Percentiles rank a stretch among this genome's conserved stretches.
phyloP scores from a whole-genome alignment of 2,888 invertebrate species.

The Rhopalosiphum nymphaeae region DNA sequence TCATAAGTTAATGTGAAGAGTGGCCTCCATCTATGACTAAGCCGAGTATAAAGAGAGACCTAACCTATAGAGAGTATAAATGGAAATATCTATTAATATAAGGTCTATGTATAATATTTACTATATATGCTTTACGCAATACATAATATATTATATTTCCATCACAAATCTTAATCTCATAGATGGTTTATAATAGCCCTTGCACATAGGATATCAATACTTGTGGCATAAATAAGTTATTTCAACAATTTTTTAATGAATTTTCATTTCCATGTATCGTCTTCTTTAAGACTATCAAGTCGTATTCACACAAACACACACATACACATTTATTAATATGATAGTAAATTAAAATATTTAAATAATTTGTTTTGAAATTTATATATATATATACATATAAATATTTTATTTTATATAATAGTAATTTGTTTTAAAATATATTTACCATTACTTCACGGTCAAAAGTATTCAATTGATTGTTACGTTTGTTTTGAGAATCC shows the following conservation, averaged over 20 bases:
- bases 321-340: too few species aligned
- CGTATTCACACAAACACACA: too few species aligned
- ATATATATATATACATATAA: too few species aligned
- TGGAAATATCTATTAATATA: not conserved
- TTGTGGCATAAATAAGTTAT: too few species aligned
- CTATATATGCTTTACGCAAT: not conserved
- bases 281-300: too few species aligned
- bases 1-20: not conserved
- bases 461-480: not conserved
- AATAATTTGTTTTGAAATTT: not conserved
- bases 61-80: too few species aligned
- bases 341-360: not conserved
- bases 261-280: too few species aligned
- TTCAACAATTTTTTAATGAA: too few species aligned
- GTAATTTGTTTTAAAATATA: not conserved
- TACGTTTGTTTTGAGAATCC: not conserved
- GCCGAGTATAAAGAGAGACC: too few species aligned
- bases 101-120: not conserved
- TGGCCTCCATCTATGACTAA: not conserved
- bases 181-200: too few species aligned
- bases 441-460: constrained; percentile 26
- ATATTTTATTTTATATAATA: too few species aligned
- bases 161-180: not conserved
- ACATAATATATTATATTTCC: not conserved
- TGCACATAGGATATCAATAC: too few species aligned